Base-by-base conservation (phyloP, 2,888 invertebrate species). In the Matsumyia berberina region DNA sequence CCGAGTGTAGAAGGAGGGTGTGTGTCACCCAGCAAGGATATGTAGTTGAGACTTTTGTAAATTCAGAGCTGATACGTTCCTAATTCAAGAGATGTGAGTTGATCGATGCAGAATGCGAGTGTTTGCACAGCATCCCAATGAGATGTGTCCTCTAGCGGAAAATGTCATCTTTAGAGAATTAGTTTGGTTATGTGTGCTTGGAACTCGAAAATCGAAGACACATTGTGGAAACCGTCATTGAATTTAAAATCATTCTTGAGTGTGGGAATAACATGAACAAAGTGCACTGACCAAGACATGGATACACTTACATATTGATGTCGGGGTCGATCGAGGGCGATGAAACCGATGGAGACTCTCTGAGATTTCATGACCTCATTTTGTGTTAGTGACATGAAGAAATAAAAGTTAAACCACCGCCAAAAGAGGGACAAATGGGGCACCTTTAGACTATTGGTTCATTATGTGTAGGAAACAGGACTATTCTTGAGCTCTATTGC, bases 111-210 rank as follows among this genome's bases (percentile, higher is more conserved):
- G 7, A 15, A 46, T 24, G 15, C 46, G 17, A 12, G 17, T 62
- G 64, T 78, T 72, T 72, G 57, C 33, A 49, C 62, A 57, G 70
- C 39, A 57, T 78, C 37, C n/a, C 62, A 62, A 64, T 64, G 72
- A 19, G 57, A 33, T 78, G 62, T 78, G 62, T 72, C 46, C 64
- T 64, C 64, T 78, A 49, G 19, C 35, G 57, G 64, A 46, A 78
- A 72, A 78, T 55, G 37, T 55, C 60, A 62, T 77, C 64, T 33
- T 55, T 55, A 19, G 55, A 33, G 37, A 55, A 55, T 64, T 11
- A 62, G 46, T 49, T 69, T n/a, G n/a, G n/a, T n/a, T n/a, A n/a
- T n/a, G n/a, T n/a, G 12, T 24, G 15, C 42, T 37, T 37, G 37
- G 35, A 15, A 7, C 12, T 58, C n/a, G 57, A 46, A 49, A 39